Evolutionary conservation across 2,888 invertebrate species (phyloP).

Genomic region (Platycnemis pennipes): DNA sequence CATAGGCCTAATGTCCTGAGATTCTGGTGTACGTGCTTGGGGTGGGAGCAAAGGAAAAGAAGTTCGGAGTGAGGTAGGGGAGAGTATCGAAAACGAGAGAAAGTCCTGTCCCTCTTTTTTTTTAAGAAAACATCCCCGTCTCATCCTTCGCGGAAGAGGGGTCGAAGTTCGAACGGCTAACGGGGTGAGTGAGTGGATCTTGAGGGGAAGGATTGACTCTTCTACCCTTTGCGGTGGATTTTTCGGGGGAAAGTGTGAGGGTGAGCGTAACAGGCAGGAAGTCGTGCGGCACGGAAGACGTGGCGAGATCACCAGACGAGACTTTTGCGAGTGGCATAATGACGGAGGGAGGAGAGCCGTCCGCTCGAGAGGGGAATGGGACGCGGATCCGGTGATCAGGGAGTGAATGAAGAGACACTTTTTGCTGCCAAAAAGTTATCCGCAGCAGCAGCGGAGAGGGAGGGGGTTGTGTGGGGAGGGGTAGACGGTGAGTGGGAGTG

Average conservation of each 20-base stretch:
- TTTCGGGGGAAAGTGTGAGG: background rate
- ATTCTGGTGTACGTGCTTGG: background rate
- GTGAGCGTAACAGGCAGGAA: background rate
- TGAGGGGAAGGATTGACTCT: background rate
- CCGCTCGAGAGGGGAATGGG: background rate
- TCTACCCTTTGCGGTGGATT: background rate
- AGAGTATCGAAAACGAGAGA: background rate
- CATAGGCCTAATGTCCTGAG: too few species aligned
- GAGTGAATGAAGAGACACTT: constrained; percentile 21
- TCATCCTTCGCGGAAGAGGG: background rate
- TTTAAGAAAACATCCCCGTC: background rate
- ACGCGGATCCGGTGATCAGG: constrained; percentile 34
- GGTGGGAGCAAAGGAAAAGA: background rate
- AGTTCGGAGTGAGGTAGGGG: background rate
- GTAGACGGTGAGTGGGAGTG: too few species aligned
- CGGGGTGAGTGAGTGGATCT: background rate
- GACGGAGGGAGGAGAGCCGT: background rate
- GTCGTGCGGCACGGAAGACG: background rate
- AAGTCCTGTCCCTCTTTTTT: background rate
- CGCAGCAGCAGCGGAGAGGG: background rate
- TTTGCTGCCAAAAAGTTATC: constrained; percentile 30
- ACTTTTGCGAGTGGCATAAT: background rate
- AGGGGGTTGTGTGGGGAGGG: background rate
- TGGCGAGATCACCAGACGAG: too few species aligned
- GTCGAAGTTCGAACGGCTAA: background rate